Evolutionary conservation across 2,797 vertebrate species (phyloP).

Genomic region (Xerus rutilus): DNA sequence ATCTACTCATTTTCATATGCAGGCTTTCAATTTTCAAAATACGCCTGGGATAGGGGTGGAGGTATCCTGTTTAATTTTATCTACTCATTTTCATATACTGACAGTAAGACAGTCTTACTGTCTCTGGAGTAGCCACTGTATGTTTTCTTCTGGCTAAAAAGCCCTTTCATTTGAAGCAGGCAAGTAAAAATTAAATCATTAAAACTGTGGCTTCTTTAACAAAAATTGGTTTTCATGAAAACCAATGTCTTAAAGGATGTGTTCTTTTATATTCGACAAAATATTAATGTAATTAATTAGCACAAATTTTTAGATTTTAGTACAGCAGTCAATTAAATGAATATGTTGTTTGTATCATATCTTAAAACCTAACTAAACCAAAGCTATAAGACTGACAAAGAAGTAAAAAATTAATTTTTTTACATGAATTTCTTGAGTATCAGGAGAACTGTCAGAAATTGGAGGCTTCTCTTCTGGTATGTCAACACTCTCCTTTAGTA

Average conservation of each 20-base stretch:
- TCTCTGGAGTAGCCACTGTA: background rate
- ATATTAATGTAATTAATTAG: background rate
- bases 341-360: background rate
- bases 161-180: conserved; percentile 31
- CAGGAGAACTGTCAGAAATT: conserved; percentile 67
- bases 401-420: conserved; percentile 75
- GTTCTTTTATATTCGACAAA: conserved; percentile 38
- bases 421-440: conserved; percentile 85
- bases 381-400: conserved; percentile 67
- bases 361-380: conserved; percentile 62
- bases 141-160: conserved; percentile 48
- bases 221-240: conserved; percentile 51
- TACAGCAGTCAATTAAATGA: background rate
- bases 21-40: background rate
- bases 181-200: conserved; percentile 42
- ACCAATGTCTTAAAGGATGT: conserved; percentile 21
- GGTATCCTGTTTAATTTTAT: background rate
- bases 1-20: conserved; percentile 47
- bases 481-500: conserved; percentile 87
- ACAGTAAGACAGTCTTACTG: background rate
- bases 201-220: conserved; percentile 7
- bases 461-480: conserved; percentile 75
- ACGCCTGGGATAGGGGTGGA: background rate
- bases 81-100: conserved; percentile 44
- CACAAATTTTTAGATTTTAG: conserved; percentile 7